phyloP scores from a whole-genome alignment of 2,888 invertebrate species.

The Spatulosminthurus flaviceps region DNA sequence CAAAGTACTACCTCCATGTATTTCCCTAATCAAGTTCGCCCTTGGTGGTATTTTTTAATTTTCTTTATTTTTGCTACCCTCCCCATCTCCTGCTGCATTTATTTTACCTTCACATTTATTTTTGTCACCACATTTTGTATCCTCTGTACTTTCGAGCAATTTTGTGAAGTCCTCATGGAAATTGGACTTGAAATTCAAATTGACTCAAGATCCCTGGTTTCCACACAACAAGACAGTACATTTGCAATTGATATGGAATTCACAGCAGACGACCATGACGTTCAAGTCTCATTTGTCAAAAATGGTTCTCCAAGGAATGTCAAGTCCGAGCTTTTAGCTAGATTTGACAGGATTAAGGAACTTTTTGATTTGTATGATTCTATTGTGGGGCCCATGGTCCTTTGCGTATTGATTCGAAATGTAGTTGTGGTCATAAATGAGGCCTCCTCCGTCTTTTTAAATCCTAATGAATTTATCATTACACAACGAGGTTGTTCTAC shows the following conservation, averaged over 20 bases:
- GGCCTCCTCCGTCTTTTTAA: slow-evolving; percentile 52
- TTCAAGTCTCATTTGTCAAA: too few relatives aligned
- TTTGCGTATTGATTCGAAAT: slow-evolving; percentile 53
- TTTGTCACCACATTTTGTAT: neutral
- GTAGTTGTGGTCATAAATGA: slow-evolving; percentile 55
- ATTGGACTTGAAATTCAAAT: neutral
- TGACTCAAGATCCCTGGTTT: too few relatives aligned
- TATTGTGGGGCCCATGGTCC: slow-evolving; percentile 52
- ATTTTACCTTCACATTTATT: slow-evolving; percentile 9
- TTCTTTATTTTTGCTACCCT: neutral
- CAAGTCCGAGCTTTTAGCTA: slow-evolving; percentile 48
- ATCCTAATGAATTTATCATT: neutral
- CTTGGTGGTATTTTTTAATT: neutral
- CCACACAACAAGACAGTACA: too few relatives aligned
- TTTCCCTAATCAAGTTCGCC: neutral
- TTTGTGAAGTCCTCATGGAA: neutral
- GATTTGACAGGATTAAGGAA: slow-evolving; percentile 55
- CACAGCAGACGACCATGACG: too few relatives aligned
- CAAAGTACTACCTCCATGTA: neutral
- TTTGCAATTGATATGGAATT: too few relatives aligned
- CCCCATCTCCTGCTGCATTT: neutral
- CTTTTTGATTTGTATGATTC: slow-evolving; percentile 53
- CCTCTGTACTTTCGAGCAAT: neutral
- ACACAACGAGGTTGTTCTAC: neutral
- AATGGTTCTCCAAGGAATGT: too few relatives aligned